Conservation (phyloP, 2,113 vertebrate species). For the Smithornis capensis region DNA sequence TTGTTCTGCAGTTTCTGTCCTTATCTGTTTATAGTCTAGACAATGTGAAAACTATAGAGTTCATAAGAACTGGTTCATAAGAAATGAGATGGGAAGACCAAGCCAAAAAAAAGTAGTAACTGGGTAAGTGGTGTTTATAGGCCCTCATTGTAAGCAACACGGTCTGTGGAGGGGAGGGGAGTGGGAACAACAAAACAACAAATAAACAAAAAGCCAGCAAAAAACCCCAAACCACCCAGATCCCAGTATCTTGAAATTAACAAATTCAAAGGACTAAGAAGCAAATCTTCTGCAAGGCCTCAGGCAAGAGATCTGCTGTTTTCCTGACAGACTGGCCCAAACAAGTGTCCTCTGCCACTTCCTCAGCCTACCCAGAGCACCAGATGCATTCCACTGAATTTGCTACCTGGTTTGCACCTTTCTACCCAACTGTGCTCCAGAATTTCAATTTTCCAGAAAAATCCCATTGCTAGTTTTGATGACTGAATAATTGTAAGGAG, state of each 20-base stretch:
- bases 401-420: neutral
- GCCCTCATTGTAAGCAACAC: neutral
- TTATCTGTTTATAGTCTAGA: neutral
- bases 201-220: neutral
- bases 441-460: neutral
- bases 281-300: neutral
- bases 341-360: neutral
- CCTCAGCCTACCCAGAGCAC: neutral
- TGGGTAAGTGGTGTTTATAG: neutral
- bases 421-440: neutral
- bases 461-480: neutral
- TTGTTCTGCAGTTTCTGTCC: neutral
- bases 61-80: neutral
- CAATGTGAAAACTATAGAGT: neutral
- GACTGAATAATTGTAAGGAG: neutral
- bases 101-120: neutral
- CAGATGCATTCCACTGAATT: neutral
- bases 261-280: neutral
- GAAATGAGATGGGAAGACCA: neutral
- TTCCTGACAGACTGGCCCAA: neutral
- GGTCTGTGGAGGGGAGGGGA: no score
- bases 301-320: neutral
- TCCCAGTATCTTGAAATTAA: neutral
- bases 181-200: neutral
- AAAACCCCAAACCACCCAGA: neutral